Evolutionary conservation across 1,140 invertebrate species (phyloP), one percentile per base, ranked within the genome.

Genomic region (Andricus grossulariae): DNA sequence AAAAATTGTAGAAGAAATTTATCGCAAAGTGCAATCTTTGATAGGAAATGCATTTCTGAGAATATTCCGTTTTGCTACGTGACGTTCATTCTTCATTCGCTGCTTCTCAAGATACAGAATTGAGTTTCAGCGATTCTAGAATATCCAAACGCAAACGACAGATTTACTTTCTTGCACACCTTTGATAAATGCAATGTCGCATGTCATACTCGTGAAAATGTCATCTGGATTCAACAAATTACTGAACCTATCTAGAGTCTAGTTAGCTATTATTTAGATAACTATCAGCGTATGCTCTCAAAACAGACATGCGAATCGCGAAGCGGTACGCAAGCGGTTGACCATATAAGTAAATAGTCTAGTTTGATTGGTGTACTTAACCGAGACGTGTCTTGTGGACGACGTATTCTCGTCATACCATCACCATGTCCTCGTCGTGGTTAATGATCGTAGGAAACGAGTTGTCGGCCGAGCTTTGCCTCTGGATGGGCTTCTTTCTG

Each of bases 391-490:
- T 82, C 73, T 85, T 86, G 75, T 77, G 81, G 71, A 83, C 77
- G 72, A 77, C 77, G 66, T 82, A 80, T 72, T 73, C 81, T 79
- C 84, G 84, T 91, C 88, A 92, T 90, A 92, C 90, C 91, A 91
- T 91, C 80, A 92, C 91, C 90, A 92, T 91, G 72, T 92, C 90
- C 51, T 92, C 91, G 70, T 92, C 91, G 50, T 87, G 90, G 78
- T 88, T 90, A 45, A 90, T 90, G 55, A 90, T 90, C 55, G 89
- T 89, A 21, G 89, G 89, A 84, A 89, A 92, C 54, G 88, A 82
- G 85, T 87, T 90, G 82, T 92, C 91, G 18, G 89, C 84, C 55
- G 91, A 92, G 80, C 87, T 91, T 81, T 92, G 90, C 75, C 91
- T 88, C 80, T 91, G 89, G 72, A 92, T 88, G n/a, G 83, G 83